Evolutionary conservation across 23 tunicate species (phyloP).

Genomic region (Phallusia fumigata): DNA sequence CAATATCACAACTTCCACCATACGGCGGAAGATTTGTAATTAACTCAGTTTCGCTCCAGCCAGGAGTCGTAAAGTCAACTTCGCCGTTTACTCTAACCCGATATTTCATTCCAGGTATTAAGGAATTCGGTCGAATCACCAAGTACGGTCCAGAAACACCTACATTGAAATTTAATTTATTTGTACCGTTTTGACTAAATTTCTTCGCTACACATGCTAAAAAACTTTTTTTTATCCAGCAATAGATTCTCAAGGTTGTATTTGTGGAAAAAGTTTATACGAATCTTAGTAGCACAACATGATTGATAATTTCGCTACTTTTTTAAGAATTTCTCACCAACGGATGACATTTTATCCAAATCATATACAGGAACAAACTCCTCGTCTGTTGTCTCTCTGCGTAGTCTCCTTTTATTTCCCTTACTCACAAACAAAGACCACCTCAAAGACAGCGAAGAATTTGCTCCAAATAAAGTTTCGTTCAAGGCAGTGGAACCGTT

Average conservation of each 20-base stretch:
- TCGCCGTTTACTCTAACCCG: slow-evolving; percentile 39
- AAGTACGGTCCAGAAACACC: slow-evolving; percentile 39
- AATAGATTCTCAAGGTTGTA: no score
- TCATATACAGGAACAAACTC: not conserved
- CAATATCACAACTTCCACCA: slow-evolving; percentile 54
- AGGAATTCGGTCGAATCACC: slow-evolving; percentile 55
- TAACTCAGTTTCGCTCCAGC: slow-evolving; percentile 54
- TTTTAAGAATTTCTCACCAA: no score
- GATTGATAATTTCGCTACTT: no score
- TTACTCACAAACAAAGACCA: slow-evolving; percentile 38
- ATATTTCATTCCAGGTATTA: slow-evolving; percentile 55
- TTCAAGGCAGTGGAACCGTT: not conserved
- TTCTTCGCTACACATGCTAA: not conserved
- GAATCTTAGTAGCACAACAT: no score
- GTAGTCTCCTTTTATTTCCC: not conserved
- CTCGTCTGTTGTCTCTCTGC: not conserved
- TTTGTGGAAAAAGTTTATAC: no score
- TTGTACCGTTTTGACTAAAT: not conserved
- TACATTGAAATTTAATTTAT: not conserved
- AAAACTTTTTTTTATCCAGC: not conserved
- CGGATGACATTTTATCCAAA: slow-evolving; percentile 36
- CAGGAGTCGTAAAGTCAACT: slow-evolving; percentile 22
- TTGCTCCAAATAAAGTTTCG: not conserved
- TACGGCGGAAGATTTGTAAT: slow-evolving; percentile 66
- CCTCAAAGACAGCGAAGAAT: slow-evolving; percentile 15